phyloP scores from a whole-genome alignment of 2,797 vertebrate species.

The Cyprinella venusta region DNA sequence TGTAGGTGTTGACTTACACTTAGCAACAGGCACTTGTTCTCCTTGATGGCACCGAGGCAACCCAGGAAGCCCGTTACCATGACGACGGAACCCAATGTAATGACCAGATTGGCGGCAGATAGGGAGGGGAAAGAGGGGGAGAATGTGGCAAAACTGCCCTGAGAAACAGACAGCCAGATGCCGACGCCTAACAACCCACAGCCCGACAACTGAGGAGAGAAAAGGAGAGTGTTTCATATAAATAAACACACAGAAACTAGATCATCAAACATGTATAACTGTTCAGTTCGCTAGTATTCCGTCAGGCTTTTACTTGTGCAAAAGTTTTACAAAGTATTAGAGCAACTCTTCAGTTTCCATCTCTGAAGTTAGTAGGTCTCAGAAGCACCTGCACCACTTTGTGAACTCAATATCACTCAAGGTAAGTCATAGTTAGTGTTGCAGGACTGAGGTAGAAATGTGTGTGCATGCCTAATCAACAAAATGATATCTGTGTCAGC shows the following conservation, averaged over 20 bases:
- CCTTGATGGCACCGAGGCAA: constrained; percentile 97
- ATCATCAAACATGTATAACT: not conserved
- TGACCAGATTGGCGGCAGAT: constrained; percentile 96
- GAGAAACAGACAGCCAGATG: constrained; percentile 96
- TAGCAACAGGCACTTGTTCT: constrained; percentile 97
- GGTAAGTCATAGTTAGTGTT: not conserved
- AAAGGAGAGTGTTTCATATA: constrained; percentile 41
- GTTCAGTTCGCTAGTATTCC: not conserved
- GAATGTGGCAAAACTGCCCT: constrained; percentile 96
- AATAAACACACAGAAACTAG: constrained; percentile 5
- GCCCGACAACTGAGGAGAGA: constrained; percentile 86
- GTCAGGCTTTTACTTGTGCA: not conserved
- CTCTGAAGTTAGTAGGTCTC: not conserved
- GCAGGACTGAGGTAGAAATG: not conserved
- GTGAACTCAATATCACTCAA: constrained; percentile 14
- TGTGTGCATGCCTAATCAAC: constrained; percentile 9
- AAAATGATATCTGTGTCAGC: constrained; percentile 30
- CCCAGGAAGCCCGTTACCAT: constrained; percentile 98
- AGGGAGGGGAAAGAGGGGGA: constrained; percentile 95
- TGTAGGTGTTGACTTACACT: constrained; percentile 85
- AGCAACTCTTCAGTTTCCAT: not conserved
- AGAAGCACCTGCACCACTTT: not conserved
- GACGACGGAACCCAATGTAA: constrained; percentile 89
- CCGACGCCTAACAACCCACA: constrained; percentile 95
- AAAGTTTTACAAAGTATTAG: constrained; percentile 4